Evolutionary conservation across 2,113 vertebrate genomes (phyloP), one percentile per base, ranked within the genome.

Genomic region (Zingel zingel): DNA sequence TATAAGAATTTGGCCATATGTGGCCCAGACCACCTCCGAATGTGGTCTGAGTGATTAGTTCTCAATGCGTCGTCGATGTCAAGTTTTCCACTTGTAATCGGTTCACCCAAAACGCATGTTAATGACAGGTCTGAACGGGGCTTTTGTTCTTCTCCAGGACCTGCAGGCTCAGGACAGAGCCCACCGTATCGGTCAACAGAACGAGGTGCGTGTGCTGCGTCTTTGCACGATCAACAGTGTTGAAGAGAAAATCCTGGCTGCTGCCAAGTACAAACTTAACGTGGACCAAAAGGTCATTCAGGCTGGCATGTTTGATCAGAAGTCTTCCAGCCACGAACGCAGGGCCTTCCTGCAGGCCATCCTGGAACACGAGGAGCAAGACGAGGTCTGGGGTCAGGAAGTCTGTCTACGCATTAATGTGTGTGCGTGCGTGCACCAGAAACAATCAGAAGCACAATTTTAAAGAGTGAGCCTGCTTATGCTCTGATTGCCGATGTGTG

Each of bases 251-350:
- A 98, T 98, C 56, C 90, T 99, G 50, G 97, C 97, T 0, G 97
- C 97, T 0, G 97, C 98, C 84, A 98, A 98, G 39, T 98, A 98
- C 92, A 99, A 99, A 87, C 95, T 99, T 1, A 99, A 98, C 0
- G 97, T 98, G 11, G 97, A 99, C 74, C 98, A 99, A 91, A 99
- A 99, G 63, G 98, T 99, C 19, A 99, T 99, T 93, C 98, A 99
- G 77, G 98, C 98, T 0, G 98, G 98, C 16, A 99, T 99, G 98
- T 99, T 99, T 0, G 98, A 99, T 90, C 98, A 99, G 94, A 99
- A 99, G 57, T 99, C 98, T 0, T 99, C 98, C 9, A 99, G 98
- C 92, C 97, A 99, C 0, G 98, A 99, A 92, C 94, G 98, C 27
- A 94, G 97, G 0, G 98, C 97, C 0, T 99, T 99, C 90, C 82